These are phyloP conservation scores for Oostethus manadensis DNA, from an alignment of 2,113 vertebrate genomes.

Conservation along the genomic window DNA sequence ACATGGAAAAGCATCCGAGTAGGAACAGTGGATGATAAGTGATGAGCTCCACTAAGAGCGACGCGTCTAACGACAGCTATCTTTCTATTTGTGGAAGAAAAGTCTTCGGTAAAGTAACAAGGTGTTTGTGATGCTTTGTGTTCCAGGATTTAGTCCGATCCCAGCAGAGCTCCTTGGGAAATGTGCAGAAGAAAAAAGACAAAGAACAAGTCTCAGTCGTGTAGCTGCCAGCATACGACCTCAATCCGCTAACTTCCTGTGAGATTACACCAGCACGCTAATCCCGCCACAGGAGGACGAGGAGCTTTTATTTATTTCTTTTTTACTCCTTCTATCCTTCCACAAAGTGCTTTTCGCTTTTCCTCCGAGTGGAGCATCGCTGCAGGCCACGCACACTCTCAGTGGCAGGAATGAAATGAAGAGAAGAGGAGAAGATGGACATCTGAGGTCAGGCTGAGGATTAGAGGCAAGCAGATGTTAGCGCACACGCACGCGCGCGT, in stretches of 20 bases:
- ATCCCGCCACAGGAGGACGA: conserved; percentile 28
- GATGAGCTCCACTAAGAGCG: no score
- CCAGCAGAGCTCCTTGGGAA: no score
- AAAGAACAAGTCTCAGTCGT: conserved; percentile 28
- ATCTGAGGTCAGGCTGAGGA: conserved; percentile 37
- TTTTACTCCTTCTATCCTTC: conserved; percentile 17
- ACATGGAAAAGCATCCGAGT: no score
- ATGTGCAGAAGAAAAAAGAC: conserved; percentile 1
- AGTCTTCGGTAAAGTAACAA: no score
- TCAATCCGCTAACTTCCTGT: conserved; percentile 55
- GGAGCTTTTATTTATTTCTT: not conserved
- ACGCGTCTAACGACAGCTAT: no score
- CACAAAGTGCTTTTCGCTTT: conserved; percentile 6
- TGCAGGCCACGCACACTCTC: no score
- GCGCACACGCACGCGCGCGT: conserved; percentile 11
- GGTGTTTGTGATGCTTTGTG: no score
- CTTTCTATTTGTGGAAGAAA: no score
- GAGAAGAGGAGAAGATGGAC: conserved; percentile 17
- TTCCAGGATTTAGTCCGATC: no score
- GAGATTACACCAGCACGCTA: conserved; percentile 48
- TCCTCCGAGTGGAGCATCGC: not conserved
- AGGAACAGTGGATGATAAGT: no score
- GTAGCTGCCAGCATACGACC: conserved; percentile 43
- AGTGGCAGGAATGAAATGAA: conserved; percentile 31
- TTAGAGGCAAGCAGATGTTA: conserved; percentile 50